Conservation (phyloP, 1,140 invertebrate genomes). For the Macrostomum lignano region DNA sequence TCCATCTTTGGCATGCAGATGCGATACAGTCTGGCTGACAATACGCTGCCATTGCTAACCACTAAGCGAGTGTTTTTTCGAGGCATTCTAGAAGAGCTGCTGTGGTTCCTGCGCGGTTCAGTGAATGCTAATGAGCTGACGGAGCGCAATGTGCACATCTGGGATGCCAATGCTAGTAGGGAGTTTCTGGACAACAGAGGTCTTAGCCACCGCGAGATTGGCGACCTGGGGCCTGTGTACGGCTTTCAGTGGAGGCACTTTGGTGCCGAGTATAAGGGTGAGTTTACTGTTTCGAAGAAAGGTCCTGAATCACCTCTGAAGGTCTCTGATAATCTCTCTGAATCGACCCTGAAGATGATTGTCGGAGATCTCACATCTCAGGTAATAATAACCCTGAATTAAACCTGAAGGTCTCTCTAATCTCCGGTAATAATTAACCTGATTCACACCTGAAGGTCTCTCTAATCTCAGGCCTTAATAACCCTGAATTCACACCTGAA, state of each 20-base stretch:
- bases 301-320: too few species aligned
- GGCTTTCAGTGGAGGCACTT: slow-evolving; percentile 98
- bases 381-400: too few species aligned
- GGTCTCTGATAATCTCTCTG: too few species aligned
- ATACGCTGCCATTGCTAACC: slow-evolving; percentile 55
- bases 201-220: slow-evolving; percentile 53
- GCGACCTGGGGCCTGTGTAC: slow-evolving; percentile 86
- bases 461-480: too few species aligned
- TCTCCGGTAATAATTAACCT: too few species aligned
- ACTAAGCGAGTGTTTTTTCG: slow-evolving; percentile 82
- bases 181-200: slow-evolving; percentile 62
- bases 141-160: slow-evolving; percentile 66
- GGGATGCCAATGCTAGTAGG: slow-evolving; percentile 78
- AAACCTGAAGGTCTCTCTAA: too few species aligned
- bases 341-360: too few species aligned
- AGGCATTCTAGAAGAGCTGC: slow-evolving; percentile 65
- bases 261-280: slow-evolving; percentile 84
- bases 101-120: slow-evolving; percentile 60
- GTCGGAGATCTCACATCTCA: too few species aligned
- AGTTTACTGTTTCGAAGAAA: too few species aligned
- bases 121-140: slow-evolving; percentile 64
- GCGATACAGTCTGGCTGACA: slow-evolving; percentile 47
- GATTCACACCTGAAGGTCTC: too few species aligned
- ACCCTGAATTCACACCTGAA: too few species aligned
- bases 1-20: slow-evolving; percentile 73